Evolutionary conservation across 2,888 invertebrate species (phyloP).

Genomic region (Alcis repandata): DNA sequence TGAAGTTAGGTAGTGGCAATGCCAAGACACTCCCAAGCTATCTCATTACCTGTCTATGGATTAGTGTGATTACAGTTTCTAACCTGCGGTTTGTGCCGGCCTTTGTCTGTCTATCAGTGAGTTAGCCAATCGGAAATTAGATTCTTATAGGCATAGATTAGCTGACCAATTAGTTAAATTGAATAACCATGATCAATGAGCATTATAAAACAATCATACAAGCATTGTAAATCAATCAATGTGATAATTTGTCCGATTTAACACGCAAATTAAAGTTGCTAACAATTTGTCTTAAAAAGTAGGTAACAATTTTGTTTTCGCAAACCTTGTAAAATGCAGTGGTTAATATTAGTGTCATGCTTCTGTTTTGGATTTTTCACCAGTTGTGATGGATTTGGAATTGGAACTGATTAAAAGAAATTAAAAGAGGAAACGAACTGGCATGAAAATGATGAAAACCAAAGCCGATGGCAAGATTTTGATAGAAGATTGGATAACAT

Average conservation of each 20-base stretch:
- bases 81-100: too few relatives aligned
- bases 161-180: not conserved
- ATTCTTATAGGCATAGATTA: too few relatives aligned
- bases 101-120: too few relatives aligned
- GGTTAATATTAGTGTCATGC: not conserved
- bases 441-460: not conserved
- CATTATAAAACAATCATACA: not conserved
- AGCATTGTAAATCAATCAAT: not conserved
- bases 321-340: not conserved
- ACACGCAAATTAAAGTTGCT: not conserved
- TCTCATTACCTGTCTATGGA: too few relatives aligned
- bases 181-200: not conserved
- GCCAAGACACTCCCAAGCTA: too few relatives aligned
- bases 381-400: not conserved
- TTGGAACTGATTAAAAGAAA: too few relatives aligned
- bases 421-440: not conserved
- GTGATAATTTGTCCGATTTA: not conserved
- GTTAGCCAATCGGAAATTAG: too few relatives aligned
- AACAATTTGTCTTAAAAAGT: not conserved
- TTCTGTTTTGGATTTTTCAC: not conserved
- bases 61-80: too few relatives aligned
- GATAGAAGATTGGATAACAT: not conserved
- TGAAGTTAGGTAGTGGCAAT: too few relatives aligned
- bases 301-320: not conserved
- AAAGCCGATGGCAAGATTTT: not conserved